Evolutionary conservation across 2,113 vertebrate species (phyloP).

Genomic region (Phalacrocorax aristotelis): DNA sequence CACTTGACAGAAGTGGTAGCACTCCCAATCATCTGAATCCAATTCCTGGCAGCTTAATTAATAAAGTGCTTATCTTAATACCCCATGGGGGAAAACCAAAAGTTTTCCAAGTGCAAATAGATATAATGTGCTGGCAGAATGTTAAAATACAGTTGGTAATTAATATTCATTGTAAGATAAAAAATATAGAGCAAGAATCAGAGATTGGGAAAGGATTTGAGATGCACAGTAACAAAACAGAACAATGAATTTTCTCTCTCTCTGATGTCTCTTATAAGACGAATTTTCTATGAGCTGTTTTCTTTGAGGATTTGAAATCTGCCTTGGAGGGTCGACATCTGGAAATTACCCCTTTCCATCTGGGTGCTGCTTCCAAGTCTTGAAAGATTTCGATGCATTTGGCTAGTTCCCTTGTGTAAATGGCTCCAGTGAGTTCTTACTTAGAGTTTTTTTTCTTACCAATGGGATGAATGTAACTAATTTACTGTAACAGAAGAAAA

Average conservation of each 20-base stretch:
- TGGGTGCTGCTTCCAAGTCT: neutral
- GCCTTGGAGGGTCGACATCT: neutral
- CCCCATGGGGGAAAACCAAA: neutral
- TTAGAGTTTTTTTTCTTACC: neutral
- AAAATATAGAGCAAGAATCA: neutral
- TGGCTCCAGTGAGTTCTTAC: neutral
- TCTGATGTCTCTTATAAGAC: neutral
- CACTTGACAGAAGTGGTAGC: conserved; percentile 5
- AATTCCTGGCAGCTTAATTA: conserved; percentile 38
- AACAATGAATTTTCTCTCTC: neutral
- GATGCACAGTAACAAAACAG: neutral
- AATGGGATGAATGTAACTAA: neutral
- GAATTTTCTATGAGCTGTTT: neutral
- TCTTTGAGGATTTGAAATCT: conserved; percentile 1
- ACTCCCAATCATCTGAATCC: conserved; percentile 6
- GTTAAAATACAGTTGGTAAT: neutral
- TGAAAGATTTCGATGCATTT: conserved; percentile 16
- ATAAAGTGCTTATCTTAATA: conserved; percentile 55
- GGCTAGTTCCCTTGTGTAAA: neutral
- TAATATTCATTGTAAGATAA: neutral
- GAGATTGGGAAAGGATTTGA: neutral
- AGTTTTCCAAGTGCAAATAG: conserved; percentile 41
- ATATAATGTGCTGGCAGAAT: conserved; percentile 17
- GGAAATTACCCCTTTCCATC: conserved; percentile 13
- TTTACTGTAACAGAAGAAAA: neutral